Evolutionary conservation across 2,797 vertebrate species (phyloP), one percentile per base, ranked within the genome.

Genomic region (Premnoplex brunnescens): DNA sequence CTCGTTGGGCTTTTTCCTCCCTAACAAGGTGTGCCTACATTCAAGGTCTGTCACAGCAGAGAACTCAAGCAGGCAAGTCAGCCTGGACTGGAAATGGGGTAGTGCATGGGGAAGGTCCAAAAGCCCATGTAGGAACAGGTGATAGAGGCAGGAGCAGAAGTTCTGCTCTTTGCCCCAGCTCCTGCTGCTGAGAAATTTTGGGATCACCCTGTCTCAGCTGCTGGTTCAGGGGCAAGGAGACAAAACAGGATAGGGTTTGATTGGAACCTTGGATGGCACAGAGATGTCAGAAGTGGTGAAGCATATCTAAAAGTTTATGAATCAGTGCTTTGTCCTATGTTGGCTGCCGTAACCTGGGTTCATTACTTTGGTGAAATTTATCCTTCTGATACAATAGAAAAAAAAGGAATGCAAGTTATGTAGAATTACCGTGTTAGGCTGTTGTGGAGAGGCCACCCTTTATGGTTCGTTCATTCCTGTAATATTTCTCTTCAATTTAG

Each of bases 61-160:
- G 56, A 86, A 8, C 28, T 67, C 7, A 6, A 9, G 34, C 52
- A 75, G 43, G 24, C 17, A 14, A 49, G 34, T 43, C 46, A 44
- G 41, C 46, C 4, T n/a, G 37, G 28, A 5, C 56, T 30, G 21
- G 59, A 20, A 74, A n/a, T 6, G 17, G 72, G 28, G 11, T 83
- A 59, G n/a, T 5, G 26, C 24, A 4, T 1, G 7, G 64, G 49
- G 68, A 49, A 3, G 26, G 14, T 63, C 26, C 67, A 6, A 5
- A 13, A 69, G 59, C 46, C 82, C 0, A 0, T 30, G 1, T 1
- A 5, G 14, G 39, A 39, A 10, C 49, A 52, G 30, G 24, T 30
- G 78, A 15, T 26, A 59, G 32, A 21, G n/a, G 32, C 36, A 37
- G 63, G 28, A 69, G 48, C 74, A 69, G 43, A 3, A 11, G 22